Evolutionary conservation across 2,888 invertebrate genomes (phyloP).

Genomic region (Venusia cambrica): DNA sequence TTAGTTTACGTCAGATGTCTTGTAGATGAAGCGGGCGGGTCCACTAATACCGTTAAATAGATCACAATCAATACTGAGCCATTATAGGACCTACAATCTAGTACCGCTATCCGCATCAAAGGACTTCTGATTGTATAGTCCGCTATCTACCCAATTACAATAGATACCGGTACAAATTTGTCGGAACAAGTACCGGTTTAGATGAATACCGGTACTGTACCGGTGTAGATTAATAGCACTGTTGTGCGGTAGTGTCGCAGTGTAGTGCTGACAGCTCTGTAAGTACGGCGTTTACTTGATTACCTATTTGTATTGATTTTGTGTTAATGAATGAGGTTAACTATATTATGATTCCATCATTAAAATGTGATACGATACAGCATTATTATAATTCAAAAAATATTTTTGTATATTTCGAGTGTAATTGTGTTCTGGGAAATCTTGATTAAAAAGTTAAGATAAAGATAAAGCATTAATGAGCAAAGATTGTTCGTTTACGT

Average conservation of each 20-base stretch:
- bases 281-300: not conserved
- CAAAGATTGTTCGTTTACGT: no score
- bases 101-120: constrained; percentile 19
- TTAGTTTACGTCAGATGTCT: no score
- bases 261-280: constrained; percentile 1
- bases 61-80: constrained; percentile 7
- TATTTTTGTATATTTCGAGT: no score
- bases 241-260: constrained; percentile 13
- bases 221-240: constrained; percentile 24
- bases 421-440: no score
- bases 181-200: constrained; percentile 15
- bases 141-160: constrained; percentile 30
- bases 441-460: no score
- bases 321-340: no score
- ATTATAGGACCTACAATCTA: constrained; percentile 10
- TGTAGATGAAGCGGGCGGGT: no score
- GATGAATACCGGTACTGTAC: constrained; percentile 26
- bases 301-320: constrained; percentile 1
- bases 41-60: constrained; percentile 2
- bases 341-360: no score
- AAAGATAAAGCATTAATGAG: no score
- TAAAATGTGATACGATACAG: no score
- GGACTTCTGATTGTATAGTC: constrained; percentile 20
- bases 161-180: constrained; percentile 30
- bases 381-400: no score